Conservation (phyloP, 1,140 invertebrate genomes). For the Zaprionus taronus region DNA sequence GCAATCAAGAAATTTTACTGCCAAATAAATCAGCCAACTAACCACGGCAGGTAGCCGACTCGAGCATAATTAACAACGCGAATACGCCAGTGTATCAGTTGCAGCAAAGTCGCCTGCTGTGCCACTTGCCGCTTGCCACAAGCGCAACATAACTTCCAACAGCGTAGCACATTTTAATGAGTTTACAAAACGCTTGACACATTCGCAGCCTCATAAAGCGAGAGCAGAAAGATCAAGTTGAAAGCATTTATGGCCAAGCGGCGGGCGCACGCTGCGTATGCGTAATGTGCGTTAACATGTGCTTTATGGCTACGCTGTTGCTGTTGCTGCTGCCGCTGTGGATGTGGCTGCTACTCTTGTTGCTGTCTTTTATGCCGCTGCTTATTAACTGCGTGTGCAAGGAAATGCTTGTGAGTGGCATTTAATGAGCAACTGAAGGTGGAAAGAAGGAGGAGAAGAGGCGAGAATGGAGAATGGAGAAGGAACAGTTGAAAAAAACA, state of each 20-base stretch:
- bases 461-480: not conserved
- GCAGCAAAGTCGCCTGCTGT: constrained; percentile 5
- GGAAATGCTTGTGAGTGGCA: constrained; percentile 26
- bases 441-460: not conserved
- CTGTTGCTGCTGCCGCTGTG: not conserved
- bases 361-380: constrained; percentile 5
- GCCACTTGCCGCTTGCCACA: constrained; percentile 16
- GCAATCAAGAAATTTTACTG: constrained; percentile 48
- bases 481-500: not conserved
- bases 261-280: constrained; percentile 56
- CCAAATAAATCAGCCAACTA: constrained; percentile 60
- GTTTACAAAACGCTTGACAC: constrained; percentile 82
- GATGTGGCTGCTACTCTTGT: not conserved
- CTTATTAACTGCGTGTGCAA: constrained; percentile 38
- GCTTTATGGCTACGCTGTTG: not conserved
- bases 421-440: constrained; percentile 29
- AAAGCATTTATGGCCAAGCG: constrained; percentile 22
- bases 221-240: constrained; percentile 31
- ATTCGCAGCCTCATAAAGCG: constrained; percentile 68
- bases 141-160: constrained; percentile 63
- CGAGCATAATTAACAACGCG: constrained; percentile 39
- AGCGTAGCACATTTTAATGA: constrained; percentile 74
- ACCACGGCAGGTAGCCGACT: constrained; percentile 3
- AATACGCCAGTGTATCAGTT: constrained; percentile 17
- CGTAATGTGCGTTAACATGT: constrained; percentile 59